Conservation (phyloP, 2,888 invertebrate genomes). For the Pheosia gnoma region DNA sequence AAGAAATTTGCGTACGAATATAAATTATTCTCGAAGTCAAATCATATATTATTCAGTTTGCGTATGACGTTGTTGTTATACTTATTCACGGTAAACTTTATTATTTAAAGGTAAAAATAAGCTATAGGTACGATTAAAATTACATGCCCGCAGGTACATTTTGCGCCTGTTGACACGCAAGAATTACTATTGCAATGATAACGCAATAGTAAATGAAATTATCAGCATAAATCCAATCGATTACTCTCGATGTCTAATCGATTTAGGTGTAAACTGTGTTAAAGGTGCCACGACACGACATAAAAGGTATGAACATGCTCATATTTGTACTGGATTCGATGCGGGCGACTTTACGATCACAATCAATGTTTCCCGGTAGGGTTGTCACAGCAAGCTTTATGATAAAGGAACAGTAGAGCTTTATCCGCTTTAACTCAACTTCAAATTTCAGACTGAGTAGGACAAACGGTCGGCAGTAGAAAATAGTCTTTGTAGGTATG, state of each 20-base stretch:
- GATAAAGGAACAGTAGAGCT: neutral
- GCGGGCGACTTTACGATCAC: constrained; percentile 64
- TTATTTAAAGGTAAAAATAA: neutral
- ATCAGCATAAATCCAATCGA: constrained; percentile 73
- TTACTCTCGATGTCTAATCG: constrained; percentile 79
- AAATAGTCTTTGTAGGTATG: too few species aligned
- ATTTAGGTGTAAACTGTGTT: constrained; percentile 79
- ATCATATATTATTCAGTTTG: neutral
- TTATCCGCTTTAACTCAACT: too few species aligned
- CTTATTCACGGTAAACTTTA: neutral
- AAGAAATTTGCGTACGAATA: neutral
- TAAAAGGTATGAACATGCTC: constrained; percentile 63
- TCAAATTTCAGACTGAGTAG: too few species aligned
- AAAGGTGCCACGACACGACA: constrained; percentile 58
- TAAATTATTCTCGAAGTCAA: neutral
- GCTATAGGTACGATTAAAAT: neutral
- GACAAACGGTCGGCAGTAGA: too few species aligned
- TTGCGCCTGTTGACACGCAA: constrained; percentile 48
- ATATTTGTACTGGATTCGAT: constrained; percentile 77
- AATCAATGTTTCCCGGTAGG: constrained; percentile 50
- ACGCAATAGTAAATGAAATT: constrained; percentile 69
- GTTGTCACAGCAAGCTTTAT: constrained; percentile 15
- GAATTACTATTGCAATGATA: constrained; percentile 55
- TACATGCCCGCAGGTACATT: constrained; percentile 9
- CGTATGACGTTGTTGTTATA: neutral